Evolutionary conservation across 2,888 invertebrate species (phyloP), one percentile per base, ranked within the genome.

Genomic region (Mesochorus sp.): DNA sequence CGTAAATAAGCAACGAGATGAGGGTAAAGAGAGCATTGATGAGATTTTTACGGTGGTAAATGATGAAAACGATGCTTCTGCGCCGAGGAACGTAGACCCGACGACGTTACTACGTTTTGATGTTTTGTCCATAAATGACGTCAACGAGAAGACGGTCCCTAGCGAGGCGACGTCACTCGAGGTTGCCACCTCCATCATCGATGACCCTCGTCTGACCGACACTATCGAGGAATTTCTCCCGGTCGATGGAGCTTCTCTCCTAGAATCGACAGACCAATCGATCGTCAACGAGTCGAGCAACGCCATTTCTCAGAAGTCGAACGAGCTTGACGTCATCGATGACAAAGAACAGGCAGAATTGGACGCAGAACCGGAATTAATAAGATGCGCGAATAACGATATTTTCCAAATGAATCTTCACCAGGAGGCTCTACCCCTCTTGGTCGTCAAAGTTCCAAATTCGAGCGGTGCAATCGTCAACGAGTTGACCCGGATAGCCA

Each of bases 181-280:
- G 26, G 62, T 47, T n/a, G 14, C 51, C 26, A 71, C 59, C 17
- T 21, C 24, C 8, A 12, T n/a, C 26, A 2, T 3, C 14, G 44
- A 37, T 12, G 37, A 70, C 4, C 21, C 8, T 14, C 14, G 14
- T 17, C 39, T 28, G 10, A 17, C 70, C n/a, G 78, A 78, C 1
- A 78, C 78, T 0, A 74, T 78, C 5, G 78, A 78, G 31, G 78
- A 74, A 34, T 78, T 74, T 59, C 21, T 74, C 12, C 78, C 78
- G 6, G 19, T 47, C 37, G 78, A 78, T n/a, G 24, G 34, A n/a
- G 34, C 39, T 14, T 37, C 24, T 47, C 55, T n/a, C 34, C 19
- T 26, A 19, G 47, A 5, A 24, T 49, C 19, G 24, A 14, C 49
- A 39, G 14, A 24, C 6, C 10, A 19, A 19, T n/a, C 14, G 3